These are phyloP conservation scores for Ascaphus truei DNA, from an alignment of 2,113 vertebrate species.

Conservation along the genomic window DNA sequence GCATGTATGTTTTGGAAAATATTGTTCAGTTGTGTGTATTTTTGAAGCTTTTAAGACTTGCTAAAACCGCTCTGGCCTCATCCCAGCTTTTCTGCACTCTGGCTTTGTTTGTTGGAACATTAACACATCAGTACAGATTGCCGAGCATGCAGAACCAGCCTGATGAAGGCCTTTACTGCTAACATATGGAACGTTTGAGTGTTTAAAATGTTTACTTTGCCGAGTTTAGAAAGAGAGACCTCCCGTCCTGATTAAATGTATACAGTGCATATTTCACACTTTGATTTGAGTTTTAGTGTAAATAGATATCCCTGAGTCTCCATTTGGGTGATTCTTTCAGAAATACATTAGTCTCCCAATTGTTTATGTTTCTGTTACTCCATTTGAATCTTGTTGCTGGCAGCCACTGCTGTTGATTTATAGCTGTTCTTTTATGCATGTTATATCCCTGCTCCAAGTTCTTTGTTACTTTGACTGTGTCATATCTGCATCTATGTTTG, in stretches of 20 bases:
- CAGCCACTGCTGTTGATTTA: background rate
- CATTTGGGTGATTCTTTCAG: constrained; percentile 12
- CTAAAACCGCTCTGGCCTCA: background rate
- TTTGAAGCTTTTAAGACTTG: too few species aligned
- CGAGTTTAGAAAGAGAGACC: constrained; percentile 12
- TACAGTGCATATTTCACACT: constrained; percentile 25
- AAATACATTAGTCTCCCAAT: constrained; percentile 26
- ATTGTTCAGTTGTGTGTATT: too few species aligned
- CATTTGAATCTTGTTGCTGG: background rate
- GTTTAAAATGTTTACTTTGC: constrained; percentile 17
- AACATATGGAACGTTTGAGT: constrained; percentile 23
- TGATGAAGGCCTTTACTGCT: constrained; percentile 21
- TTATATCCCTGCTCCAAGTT: too few species aligned
- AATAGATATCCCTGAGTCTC: constrained; percentile 21
- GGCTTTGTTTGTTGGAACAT: background rate
- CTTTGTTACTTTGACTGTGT: too few species aligned
- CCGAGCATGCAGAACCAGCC: background rate
- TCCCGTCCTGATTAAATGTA: constrained; percentile 16
- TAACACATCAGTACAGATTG: background rate
- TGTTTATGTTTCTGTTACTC: constrained; percentile 13
- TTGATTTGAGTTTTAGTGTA: constrained; percentile 28
- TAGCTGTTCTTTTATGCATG: background rate
- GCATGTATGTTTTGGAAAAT: too few species aligned
- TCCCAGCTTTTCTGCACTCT: background rate
- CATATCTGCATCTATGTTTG: too few species aligned